Conservation (phyloP, 2,113 vertebrate genomes). For the Prionailurus viverrinus region DNA sequence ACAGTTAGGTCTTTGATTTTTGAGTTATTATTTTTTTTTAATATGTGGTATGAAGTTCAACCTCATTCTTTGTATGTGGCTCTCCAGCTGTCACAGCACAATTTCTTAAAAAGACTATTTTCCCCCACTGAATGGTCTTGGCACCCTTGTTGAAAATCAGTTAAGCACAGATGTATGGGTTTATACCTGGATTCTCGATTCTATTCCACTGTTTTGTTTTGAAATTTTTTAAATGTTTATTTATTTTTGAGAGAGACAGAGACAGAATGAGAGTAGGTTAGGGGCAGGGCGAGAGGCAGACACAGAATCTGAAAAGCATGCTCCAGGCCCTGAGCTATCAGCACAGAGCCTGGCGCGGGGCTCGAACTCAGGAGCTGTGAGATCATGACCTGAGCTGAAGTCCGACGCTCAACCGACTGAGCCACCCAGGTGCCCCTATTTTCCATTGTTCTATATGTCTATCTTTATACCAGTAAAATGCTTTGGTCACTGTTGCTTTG, state of each 20-base stretch:
- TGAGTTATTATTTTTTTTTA: background rate
- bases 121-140: background rate
- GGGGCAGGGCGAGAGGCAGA: no score
- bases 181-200: background rate
- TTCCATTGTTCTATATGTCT: background rate
- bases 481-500: background rate
- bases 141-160: background rate
- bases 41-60: background rate
- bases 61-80: background rate
- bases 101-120: background rate
- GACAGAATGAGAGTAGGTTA: no score
- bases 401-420: no score
- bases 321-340: no score
- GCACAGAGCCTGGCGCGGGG: no score
- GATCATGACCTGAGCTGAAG: no score
- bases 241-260: no score
- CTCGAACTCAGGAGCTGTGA: no score
- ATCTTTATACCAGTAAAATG: background rate
- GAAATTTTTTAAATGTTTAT: no score
- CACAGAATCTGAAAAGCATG: no score
- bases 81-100: background rate
- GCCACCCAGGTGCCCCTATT: no score
- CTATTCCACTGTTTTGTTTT: background rate
- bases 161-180: background rate
- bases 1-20: background rate